Evolutionary conservation across 2,797 vertebrate species (phyloP), one percentile per base, ranked within the genome.

Genomic region (Enteromius argenteus): DNA sequence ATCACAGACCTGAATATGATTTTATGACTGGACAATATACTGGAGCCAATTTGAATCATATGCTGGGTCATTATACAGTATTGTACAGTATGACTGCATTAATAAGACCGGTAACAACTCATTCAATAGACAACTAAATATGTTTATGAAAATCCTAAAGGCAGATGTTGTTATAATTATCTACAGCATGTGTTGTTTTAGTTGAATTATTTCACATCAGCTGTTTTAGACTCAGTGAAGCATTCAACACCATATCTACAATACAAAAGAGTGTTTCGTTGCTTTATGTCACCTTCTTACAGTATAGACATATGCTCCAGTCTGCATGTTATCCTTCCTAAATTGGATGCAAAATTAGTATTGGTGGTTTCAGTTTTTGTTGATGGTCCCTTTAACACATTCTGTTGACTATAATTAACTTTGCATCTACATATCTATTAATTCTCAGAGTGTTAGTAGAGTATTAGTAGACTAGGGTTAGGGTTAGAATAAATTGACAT

Each of bases 131-230:
- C 17, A 60, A 60, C 60, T 17, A 30, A 66, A 66, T 79, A 42
- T 64, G 3, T 79, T 46, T 19, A 35, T 35, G 11, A 66, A 13
- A 39, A 64, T 46, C 23, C 15, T 46, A 32, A 46, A 35, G 42
- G 42, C 60, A 79, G 60, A 66, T 49, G 42, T 49, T 66, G 17
- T 46, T 30, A 35, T 49, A 66, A 79, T 66, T 49, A 66, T 66
- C 30, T 64, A 49, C 19, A 79, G 39, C 42, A 49, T 49, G 11
- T 64, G 58, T 66, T 46, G 76, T 49, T 64, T 44, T 46, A 21
- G n/a, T 35, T 71, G n/a, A 44, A 44, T 23, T 5, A 69, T 23
- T 60, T 60, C 37, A 44, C 11, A 42, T 69, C 37, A 69, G 21
- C 5, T 1, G 11, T 68, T 68, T 23, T 35, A 67, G 35, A 77